Percentiles rank a stretch among this genome's conserved stretches.
phyloP scores from a whole-genome alignment of 2,888 invertebrate genomes.

The Chalcosyrphus nemorum region DNA sequence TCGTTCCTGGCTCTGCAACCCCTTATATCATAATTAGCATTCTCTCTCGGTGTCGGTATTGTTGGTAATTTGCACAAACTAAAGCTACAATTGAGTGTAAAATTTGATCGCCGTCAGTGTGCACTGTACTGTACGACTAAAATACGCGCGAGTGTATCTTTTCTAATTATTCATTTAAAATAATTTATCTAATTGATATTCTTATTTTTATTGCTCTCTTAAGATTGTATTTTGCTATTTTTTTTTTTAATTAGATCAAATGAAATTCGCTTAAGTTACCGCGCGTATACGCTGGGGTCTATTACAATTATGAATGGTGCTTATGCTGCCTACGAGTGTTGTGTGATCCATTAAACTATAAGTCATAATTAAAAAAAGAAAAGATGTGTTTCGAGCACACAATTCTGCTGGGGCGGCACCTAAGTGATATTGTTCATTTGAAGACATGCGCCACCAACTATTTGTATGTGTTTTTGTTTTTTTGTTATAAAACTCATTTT shows the following conservation, averaged over 20 bases:
- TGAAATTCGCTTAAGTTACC: conserved; percentile 31
- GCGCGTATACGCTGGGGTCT: conserved; percentile 16
- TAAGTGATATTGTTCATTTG: conserved; percentile 73
- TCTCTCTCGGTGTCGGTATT: not conserved
- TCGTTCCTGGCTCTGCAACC: no score
- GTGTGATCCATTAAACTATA: conserved; percentile 28
- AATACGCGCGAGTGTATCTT: conserved; percentile 34
- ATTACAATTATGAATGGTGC: conserved; percentile 20
- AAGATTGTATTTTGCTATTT: not conserved
- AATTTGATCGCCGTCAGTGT: conserved; percentile 38
- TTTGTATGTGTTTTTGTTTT: conserved; percentile 64
- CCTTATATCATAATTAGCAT: conserved; percentile 52
- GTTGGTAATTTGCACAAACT: conserved; percentile 32
- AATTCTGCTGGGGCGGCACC: conserved; percentile 73
- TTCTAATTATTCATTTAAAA: conserved; percentile 18
- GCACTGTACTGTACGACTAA: conserved; percentile 23
- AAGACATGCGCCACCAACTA: conserved; percentile 73
- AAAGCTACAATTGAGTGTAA: conserved; percentile 47
- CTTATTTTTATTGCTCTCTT: not conserved
- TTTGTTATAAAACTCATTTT: no score
- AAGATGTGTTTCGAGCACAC: conserved; percentile 76
- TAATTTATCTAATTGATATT: conserved; percentile 33
- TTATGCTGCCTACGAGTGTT: conserved; percentile 35
- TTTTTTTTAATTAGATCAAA: conserved; percentile 55
- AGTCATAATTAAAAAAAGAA: conserved; percentile 24